Evolutionary conservation across 2,797 vertebrate species (phyloP).

Genomic region (Myioborus melanocephalus): DNA sequence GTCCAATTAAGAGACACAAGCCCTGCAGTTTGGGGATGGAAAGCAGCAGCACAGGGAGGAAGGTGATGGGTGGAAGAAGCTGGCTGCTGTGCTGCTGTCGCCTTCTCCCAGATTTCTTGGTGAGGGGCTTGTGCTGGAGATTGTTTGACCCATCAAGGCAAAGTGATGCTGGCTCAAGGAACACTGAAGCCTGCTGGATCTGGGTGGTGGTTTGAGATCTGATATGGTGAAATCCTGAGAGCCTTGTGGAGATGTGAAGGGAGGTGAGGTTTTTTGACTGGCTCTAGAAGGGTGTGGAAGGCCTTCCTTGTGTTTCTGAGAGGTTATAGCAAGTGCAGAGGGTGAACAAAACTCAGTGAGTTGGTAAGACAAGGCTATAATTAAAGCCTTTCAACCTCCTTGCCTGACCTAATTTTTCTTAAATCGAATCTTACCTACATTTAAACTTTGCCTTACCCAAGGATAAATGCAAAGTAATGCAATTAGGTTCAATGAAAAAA

Average conservation of each 20-base stretch:
- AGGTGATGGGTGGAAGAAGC: background rate
- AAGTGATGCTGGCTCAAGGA: background rate
- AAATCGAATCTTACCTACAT: background rate
- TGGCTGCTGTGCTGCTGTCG: background rate
- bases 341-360: background rate
- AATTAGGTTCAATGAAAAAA: slow-evolving; percentile 25
- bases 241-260: background rate
- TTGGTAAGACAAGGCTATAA: background rate
- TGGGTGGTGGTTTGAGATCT: background rate
- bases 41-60: accelerated
- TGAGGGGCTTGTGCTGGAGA: background rate
- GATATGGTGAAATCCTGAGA: background rate
- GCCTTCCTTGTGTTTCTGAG: background rate
- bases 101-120: accelerated
- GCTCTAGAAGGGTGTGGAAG: background rate
- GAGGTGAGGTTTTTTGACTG: background rate
- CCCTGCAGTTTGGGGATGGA: accelerated
- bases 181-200: background rate
- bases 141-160: accelerated
- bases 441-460: slow-evolving; percentile 10
- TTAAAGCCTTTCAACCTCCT: background rate
- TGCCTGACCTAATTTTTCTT: slow-evolving; percentile 4
- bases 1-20: background rate
- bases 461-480: slow-evolving; percentile 20
- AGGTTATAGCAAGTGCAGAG: background rate